Conservation (phyloP, 2,113 vertebrate species). For the Thunnus maccoyii region DNA sequence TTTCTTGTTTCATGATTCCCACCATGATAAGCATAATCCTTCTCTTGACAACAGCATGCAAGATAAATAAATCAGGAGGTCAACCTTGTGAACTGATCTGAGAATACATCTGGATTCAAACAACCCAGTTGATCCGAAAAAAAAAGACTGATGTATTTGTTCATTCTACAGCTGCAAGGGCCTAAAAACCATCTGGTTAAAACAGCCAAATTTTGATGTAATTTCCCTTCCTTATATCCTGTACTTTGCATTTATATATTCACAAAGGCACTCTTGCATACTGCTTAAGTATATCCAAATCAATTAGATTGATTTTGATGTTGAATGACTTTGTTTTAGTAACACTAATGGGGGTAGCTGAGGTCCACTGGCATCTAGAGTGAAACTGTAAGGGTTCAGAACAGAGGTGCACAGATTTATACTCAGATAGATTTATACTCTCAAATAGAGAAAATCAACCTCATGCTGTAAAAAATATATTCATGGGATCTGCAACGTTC, state of each 20-base stretch:
- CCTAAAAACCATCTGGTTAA: neutral
- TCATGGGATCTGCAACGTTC: neutral
- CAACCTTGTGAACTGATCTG: conserved; percentile 17
- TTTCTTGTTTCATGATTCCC: conserved; percentile 28
- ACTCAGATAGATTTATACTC: conserved; percentile 7
- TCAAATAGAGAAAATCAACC: neutral
- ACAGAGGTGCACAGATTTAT: conserved; percentile 3
- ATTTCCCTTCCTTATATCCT: neutral
- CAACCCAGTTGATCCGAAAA: neutral
- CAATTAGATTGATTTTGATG: conserved; percentile 43
- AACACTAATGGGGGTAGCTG: conserved; percentile 11
- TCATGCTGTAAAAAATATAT: neutral
- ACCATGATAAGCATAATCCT: neutral
- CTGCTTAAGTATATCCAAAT: conserved; percentile 36
- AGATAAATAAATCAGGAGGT: conserved; percentile 41
- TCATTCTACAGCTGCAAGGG: neutral
- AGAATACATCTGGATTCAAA: conserved; percentile 9
- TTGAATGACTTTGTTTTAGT: conserved; percentile 52
- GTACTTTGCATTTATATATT: conserved; percentile 34
- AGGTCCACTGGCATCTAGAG: neutral
- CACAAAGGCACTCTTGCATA: conserved; percentile 14
- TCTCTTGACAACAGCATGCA: conserved; percentile 18
- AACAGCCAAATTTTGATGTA: neutral
- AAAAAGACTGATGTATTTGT: neutral
- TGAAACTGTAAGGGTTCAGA: neutral